Evolutionary conservation across 2,113 vertebrate species (phyloP).

Genomic region (Catagonus wagneri): DNA sequence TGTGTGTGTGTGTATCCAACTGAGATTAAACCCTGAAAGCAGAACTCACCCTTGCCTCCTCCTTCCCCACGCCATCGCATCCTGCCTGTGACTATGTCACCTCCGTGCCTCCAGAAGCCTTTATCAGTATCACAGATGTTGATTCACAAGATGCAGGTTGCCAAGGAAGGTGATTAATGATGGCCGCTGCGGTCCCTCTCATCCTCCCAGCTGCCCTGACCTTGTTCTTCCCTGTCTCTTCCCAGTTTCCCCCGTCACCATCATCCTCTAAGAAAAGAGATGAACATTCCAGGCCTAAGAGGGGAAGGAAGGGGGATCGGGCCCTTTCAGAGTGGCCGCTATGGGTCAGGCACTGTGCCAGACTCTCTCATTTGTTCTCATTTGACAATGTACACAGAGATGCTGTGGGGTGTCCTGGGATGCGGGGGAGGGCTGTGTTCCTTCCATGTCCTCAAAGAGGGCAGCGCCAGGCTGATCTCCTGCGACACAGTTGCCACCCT

Average conservation of each 20-base stretch:
- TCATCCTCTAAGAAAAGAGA: slow-evolving; percentile 9
- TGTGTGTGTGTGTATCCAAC: not conserved
- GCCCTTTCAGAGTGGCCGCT: not conserved
- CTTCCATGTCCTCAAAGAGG: not conserved
- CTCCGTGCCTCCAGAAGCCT: slow-evolving; percentile 23
- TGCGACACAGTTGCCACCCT: not conserved
- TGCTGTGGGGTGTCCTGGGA: not conserved
- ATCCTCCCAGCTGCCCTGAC: slow-evolving; percentile 32
- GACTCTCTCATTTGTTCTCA: slow-evolving; percentile 22
- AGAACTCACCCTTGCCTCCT: not conserved
- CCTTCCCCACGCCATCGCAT: slow-evolving; percentile 1
- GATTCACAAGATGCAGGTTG: slow-evolving; percentile 65
- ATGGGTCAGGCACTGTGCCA: slow-evolving; percentile 30
- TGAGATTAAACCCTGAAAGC: slow-evolving; percentile 39
- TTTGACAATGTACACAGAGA: not conserved
- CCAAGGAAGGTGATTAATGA: slow-evolving; percentile 67
- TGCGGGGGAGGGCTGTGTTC: not conserved
- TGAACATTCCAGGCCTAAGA: not conserved
- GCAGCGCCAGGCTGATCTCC: slow-evolving; percentile 48
- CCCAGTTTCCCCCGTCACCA: not conserved
- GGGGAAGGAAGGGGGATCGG: not conserved
- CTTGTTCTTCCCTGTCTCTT: slow-evolving; percentile 35
- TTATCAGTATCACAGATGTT: slow-evolving; percentile 71
- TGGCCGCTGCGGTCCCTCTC: slow-evolving; percentile 52
- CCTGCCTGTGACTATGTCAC: slow-evolving; percentile 32